Base-by-base conservation (phyloP, 2,888 invertebrate species). In the Taphrorychus bicolor region DNA sequence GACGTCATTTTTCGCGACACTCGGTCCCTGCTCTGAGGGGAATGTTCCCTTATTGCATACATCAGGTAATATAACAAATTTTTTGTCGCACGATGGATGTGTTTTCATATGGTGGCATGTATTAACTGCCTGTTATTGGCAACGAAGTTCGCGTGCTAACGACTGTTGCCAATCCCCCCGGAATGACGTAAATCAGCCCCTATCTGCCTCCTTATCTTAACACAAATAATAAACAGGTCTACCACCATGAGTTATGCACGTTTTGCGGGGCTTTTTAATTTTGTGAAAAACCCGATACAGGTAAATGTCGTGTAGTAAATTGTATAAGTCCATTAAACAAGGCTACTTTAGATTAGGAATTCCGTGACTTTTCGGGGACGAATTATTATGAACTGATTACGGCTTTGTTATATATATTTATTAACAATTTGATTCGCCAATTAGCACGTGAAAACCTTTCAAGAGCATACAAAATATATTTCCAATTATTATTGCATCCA, bases 141-240 rank as follows among this genome's bases (percentile, higher is more conserved):
- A 67, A 67, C 62, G 11, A 3, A n/a, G 67, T 16, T 77, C 75
- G 79, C 77, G 78, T 78, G 78, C 72, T 64, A 70, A 71, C 64
- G 70, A 67, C 41, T 65, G 66, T 70, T 53, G 59, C 69, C 69
- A 70, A 72, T 69, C 71, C 73, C 74, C 72, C 62, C 59, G 66
- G 64, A 69, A 68, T 57, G 72, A 72, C 76, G 77, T 78, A 78
- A 78, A 79, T 79, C 79, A 79, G 73, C 74, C 76, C 68, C 32
- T 73, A 76, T 77, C 77, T 76, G 59, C 70, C 72, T 73, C 41
- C 72, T 79, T 79, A 81, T 81, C 80, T 79, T 75, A 76, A 76
- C 76, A 80, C 80, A 80, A 80, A 81, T 80, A 81, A 79, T 80
- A 80, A 80, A 81, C 80, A 80, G 79, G 74, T 78, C 78, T 76